Percentiles rank a stretch among this genome's conserved stretches.
Evolutionary conservation across 1,140 invertebrate genomes (phyloP).

Genomic region (Phthorimaea operculella): DNA sequence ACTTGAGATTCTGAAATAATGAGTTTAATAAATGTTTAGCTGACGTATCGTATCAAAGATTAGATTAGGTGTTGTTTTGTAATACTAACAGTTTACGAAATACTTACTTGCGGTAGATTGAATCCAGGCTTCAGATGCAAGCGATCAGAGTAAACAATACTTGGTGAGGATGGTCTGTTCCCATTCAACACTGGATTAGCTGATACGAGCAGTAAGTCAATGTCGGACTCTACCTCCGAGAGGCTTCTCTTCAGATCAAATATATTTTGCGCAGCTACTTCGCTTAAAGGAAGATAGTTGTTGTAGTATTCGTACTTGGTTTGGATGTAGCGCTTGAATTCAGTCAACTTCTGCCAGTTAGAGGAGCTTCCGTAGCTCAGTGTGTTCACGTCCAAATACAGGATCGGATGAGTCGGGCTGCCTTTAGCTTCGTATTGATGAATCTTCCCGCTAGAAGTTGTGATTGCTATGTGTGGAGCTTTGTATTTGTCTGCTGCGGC

Average conservation of each 20-base stretch:
- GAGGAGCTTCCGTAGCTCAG: slow-evolving; percentile 40
- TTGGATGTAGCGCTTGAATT: slow-evolving; percentile 41
- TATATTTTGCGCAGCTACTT: slow-evolving; percentile 47
- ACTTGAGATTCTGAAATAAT: slow-evolving; percentile 56
- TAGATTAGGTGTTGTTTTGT: too few relatives aligned
- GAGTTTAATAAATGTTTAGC: not conserved
- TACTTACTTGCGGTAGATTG: slow-evolving; percentile 52
- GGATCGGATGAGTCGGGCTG: slow-evolving; percentile 41
- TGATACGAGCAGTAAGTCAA: slow-evolving; percentile 50
- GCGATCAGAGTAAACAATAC: slow-evolving; percentile 66
- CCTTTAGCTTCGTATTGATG: slow-evolving; percentile 56
- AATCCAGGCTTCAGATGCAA: slow-evolving; percentile 63
- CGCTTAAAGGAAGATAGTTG: slow-evolving; percentile 42
- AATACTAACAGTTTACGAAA: too few relatives aligned
- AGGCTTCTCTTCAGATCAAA: slow-evolving; percentile 40
- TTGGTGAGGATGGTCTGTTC: slow-evolving; percentile 53
- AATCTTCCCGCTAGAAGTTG: slow-evolving; percentile 44
- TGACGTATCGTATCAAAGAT: too few relatives aligned
- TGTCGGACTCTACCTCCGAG: slow-evolving; percentile 49
- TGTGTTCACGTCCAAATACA: slow-evolving; percentile 50
- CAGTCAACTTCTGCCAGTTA: slow-evolving; percentile 41
- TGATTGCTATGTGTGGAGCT: slow-evolving; percentile 49
- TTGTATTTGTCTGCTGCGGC: slow-evolving; percentile 55
- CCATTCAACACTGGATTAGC: slow-evolving; percentile 43
- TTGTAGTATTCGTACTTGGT: slow-evolving; percentile 49